Percentiles rank a stretch among this genome's conserved stretches.
These are phyloP conservation scores for Zelleria hepariella DNA, from an alignment of 2,888 invertebrate genomes.

Conservation along the genomic window DNA sequence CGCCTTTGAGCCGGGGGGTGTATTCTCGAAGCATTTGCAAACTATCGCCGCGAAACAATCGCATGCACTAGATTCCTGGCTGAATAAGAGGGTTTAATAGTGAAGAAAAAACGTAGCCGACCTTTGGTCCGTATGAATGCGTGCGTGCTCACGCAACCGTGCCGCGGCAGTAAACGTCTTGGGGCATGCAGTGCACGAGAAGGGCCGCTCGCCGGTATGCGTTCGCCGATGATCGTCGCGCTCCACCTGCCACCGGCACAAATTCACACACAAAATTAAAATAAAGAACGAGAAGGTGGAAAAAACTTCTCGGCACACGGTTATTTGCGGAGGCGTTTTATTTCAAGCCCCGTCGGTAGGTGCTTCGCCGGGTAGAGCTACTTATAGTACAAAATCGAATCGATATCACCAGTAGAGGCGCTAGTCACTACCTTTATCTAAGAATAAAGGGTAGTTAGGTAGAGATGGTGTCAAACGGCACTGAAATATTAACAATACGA, in stretches of 20 bases:
- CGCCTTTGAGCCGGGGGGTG: not conserved
- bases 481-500: too few relatives aligned
- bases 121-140: slow-evolving; percentile 68
- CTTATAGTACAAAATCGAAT: too few relatives aligned
- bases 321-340: not conserved
- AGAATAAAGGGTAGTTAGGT: too few relatives aligned
- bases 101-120: slow-evolving; percentile 15
- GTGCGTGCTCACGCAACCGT: slow-evolving; percentile 62
- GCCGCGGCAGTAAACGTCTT: slow-evolving; percentile 69
- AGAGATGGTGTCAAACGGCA: too few relatives aligned
- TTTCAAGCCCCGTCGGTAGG: not conserved
- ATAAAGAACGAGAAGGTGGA: not conserved
- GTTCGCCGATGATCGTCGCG: slow-evolving; percentile 67
- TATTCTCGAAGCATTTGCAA: not conserved
- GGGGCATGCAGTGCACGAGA: slow-evolving; percentile 60
- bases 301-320: not conserved
- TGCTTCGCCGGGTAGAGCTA: too few relatives aligned
- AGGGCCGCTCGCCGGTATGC: slow-evolving; percentile 65
- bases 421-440: too few relatives aligned
- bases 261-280: slow-evolving; percentile 3
- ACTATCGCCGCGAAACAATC: not conserved
- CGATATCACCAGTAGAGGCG: too few relatives aligned
- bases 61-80: not conserved
- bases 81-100: too few relatives aligned
- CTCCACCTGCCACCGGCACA: slow-evolving; percentile 47